These are phyloP conservation scores for Sipha flava DNA, from an alignment of 1,140 invertebrate species.

Conservation along the genomic window DNA sequence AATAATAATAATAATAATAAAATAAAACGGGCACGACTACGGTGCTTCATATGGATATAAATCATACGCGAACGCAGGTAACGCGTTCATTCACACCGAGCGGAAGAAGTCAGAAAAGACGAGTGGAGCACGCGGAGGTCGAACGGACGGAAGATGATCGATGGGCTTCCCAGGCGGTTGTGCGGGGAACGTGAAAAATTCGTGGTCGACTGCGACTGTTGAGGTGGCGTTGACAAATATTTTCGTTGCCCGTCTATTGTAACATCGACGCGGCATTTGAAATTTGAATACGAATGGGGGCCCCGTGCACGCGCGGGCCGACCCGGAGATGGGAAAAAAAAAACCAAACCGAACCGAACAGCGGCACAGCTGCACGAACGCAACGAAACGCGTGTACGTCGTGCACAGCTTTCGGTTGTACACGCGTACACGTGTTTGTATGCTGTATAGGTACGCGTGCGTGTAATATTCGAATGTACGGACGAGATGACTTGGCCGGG, in stretches of 20 bases:
- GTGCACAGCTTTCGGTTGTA: too few relatives aligned
- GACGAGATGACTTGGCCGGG: too few relatives aligned
- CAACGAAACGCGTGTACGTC: too few relatives aligned
- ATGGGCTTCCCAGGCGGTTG: not conserved
- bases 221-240: slow-evolving; percentile 29
- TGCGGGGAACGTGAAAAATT: not conserved
- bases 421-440: too few relatives aligned
- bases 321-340: not conserved
- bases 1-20: not conserved
- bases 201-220: slow-evolving; percentile 21
- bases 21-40: not conserved
- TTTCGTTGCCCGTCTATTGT: not conserved
- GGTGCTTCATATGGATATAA: not conserved
- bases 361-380: too few relatives aligned
- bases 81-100: slow-evolving; percentile 18
- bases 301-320: not conserved
- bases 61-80: not conserved
- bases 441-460: too few relatives aligned
- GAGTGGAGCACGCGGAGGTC: not conserved
- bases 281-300: slow-evolving; percentile 26
- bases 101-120: not conserved
- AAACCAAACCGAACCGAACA: too few relatives aligned
- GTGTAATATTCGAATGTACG: too few relatives aligned
- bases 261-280: not conserved
- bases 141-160: slow-evolving; percentile 11